Conservation (phyloP, 2,113 vertebrate species). For the Hystrix cristata region DNA sequence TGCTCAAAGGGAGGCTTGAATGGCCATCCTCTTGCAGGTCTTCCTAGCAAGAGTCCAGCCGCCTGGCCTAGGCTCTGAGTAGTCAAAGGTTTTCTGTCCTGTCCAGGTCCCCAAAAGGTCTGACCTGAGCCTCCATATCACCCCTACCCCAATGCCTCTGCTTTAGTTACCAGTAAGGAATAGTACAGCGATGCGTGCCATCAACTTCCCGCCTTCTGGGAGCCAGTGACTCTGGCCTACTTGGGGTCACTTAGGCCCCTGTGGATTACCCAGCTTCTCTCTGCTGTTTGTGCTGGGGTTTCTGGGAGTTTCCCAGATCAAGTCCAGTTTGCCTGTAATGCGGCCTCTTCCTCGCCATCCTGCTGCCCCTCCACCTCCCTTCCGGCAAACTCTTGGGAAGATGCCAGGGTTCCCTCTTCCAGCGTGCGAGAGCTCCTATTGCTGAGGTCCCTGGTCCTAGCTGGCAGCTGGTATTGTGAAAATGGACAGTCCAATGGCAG, state of each 20-base stretch:
- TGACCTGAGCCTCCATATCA: not conserved
- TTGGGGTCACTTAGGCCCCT: constrained; percentile 61
- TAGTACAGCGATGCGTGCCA: not conserved
- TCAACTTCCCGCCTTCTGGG: not conserved
- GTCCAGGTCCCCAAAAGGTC: not conserved
- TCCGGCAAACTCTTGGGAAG: constrained; percentile 81
- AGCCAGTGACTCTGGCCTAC: not conserved
- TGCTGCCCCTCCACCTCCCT: constrained; percentile 77
- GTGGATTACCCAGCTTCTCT: constrained; percentile 4
- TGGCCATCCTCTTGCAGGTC: not conserved
- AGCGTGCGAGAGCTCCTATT: constrained; percentile 63
- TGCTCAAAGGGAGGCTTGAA: not conserved
- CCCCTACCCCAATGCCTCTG: not conserved
- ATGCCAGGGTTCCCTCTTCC: constrained; percentile 72
- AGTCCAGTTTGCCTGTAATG: constrained; percentile 78
- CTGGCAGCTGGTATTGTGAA: not conserved
- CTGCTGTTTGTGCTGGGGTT: constrained; percentile 72
- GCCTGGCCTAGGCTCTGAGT: not conserved
- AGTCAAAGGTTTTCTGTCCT: not conserved
- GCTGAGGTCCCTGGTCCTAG: constrained; percentile 14
- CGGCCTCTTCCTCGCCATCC: constrained; percentile 64
- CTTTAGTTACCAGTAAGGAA: constrained; percentile 1
- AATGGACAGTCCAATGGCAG: not conserved
- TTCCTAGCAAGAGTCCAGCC: not conserved
- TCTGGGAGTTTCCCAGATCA: constrained; percentile 83